These are phyloP conservation scores for Martes martes DNA, from an alignment of 2,113 vertebrate species.

Conservation along the genomic window DNA sequence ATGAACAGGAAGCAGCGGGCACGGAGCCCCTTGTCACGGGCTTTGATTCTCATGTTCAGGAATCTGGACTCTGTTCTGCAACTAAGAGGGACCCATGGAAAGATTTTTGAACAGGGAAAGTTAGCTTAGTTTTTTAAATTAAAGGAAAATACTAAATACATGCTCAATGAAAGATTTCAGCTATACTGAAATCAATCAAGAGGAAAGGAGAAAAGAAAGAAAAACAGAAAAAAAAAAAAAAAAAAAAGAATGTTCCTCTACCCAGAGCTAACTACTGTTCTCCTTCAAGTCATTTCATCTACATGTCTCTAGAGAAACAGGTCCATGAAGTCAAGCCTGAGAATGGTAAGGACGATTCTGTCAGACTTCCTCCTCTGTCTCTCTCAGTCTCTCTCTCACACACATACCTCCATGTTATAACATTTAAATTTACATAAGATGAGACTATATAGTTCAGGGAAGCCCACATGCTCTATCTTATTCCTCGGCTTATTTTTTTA, in stretches of 20 bases:
- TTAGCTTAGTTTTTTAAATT: background rate
- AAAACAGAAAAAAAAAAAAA: background rate
- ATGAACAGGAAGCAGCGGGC: rapidly evolving
- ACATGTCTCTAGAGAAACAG: rapidly evolving
- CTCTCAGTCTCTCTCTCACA: background rate
- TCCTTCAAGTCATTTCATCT: background rate
- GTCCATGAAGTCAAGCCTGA: background rate
- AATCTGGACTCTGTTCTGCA: background rate
- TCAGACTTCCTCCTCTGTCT: background rate
- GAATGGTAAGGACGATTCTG: background rate
- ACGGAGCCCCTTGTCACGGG: background rate
- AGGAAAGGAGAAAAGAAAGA: background rate
- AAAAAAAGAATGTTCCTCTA: background rate
- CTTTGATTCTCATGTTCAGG: background rate
- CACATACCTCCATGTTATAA: background rate
- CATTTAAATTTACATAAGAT: background rate
- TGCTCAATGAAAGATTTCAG: background rate
- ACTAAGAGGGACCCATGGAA: background rate
- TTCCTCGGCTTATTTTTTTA: background rate
- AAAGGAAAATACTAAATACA: background rate
- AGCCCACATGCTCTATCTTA: background rate
- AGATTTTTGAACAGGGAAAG: background rate
- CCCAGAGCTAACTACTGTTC: background rate
- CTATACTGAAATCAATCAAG: background rate
- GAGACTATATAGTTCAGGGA: background rate